Conservation (phyloP, 2,113 vertebrate species). For the Athene noctua region DNA sequence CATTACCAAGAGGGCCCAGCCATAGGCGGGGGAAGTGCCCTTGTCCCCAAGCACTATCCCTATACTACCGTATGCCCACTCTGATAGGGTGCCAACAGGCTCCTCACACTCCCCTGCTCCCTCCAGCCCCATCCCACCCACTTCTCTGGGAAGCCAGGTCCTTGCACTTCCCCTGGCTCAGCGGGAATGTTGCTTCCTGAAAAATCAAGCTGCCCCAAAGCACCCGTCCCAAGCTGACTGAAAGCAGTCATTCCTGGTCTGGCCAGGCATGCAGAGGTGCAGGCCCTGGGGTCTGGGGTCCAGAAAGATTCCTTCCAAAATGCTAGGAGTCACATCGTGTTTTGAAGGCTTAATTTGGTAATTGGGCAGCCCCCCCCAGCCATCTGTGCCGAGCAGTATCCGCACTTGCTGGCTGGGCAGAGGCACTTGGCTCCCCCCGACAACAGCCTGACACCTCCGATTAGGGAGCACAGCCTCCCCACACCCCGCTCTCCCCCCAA, state of each 20-base stretch:
- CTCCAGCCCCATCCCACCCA: not conserved
- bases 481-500: not conserved
- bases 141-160: not conserved
- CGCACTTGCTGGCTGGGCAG: not conserved
- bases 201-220: not conserved
- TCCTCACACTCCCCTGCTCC: not conserved
- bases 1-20: not conserved
- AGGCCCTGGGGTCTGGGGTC: not conserved
- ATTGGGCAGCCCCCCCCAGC: not conserved
- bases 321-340: not conserved
- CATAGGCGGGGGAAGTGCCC: fast-evolving
- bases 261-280: fast-evolving
- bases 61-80: not conserved
- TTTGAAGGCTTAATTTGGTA: slow-evolving; percentile 64
- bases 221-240: not conserved
- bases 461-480: slow-evolving; percentile 13
- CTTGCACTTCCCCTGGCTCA: not conserved
- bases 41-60: not conserved
- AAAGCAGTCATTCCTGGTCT: not conserved
- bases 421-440: slow-evolving; percentile 25
- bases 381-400: slow-evolving; percentile 26
- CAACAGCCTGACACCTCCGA: slow-evolving; percentile 39
- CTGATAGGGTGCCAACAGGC: not conserved
- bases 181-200: not conserved
- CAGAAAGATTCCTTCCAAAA: slow-evolving; percentile 10